Percentiles rank a stretch among this genome's conserved stretches.
phyloP scores from a whole-genome alignment of 2,797 vertebrate genomes.

The Pseudochromis fuscus region DNA sequence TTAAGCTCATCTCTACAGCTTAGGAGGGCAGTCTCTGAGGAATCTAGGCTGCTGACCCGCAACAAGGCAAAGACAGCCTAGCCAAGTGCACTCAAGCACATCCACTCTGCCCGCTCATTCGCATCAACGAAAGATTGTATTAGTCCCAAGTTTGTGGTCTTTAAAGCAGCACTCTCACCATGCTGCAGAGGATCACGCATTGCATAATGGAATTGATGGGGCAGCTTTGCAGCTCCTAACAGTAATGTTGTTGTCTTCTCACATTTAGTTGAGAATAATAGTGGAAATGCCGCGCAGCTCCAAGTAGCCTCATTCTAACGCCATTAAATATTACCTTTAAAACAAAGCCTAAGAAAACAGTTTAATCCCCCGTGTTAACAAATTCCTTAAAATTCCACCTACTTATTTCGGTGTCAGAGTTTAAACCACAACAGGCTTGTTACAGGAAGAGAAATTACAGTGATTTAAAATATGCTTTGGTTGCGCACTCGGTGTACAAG shows the following conservation, averaged over 20 bases:
- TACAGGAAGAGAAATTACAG: constrained; percentile 5
- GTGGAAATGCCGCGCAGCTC: constrained; percentile 10
- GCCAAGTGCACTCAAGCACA: constrained; percentile 72
- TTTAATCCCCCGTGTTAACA: constrained; percentile 17
- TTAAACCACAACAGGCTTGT: constrained; percentile 18
- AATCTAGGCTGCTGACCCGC: constrained; percentile 74
- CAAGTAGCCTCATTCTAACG: constrained; percentile 20
- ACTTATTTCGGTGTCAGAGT: constrained; percentile 9
- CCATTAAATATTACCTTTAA: constrained; percentile 26
- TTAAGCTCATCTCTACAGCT: constrained; percentile 79
- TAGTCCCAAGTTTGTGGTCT: constrained; percentile 74
- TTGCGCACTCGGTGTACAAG: neutral
- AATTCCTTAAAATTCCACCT: constrained; percentile 8
- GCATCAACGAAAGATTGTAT: constrained; percentile 74
- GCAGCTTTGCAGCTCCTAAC: constrained; percentile 41
- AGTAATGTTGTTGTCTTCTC: constrained; percentile 47
- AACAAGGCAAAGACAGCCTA: constrained; percentile 67
- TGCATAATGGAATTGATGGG: constrained; percentile 65
- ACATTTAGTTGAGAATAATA: constrained; percentile 44
- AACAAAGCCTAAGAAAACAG: constrained; percentile 8
- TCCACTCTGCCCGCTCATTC: constrained; percentile 70
- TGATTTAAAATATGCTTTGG: constrained; percentile 18
- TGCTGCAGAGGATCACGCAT: constrained; percentile 49
- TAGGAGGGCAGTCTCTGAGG: constrained; percentile 74
- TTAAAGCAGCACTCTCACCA: constrained; percentile 63